Evolutionary conservation across 2,113 vertebrate species (phyloP).

Genomic region (Etheostoma cragini): DNA sequence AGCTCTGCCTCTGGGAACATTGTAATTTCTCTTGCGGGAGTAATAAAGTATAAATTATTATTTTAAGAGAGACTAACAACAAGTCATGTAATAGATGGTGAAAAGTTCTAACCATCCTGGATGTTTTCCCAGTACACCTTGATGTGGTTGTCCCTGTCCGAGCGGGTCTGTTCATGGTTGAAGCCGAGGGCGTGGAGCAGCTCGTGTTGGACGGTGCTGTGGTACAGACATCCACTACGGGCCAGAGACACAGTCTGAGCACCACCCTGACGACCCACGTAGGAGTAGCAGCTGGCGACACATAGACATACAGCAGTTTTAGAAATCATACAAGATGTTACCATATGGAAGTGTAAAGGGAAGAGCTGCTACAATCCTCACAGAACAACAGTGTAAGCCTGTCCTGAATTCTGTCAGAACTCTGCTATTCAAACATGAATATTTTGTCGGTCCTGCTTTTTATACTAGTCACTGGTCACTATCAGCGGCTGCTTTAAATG

Average conservation of each 20-base stretch:
- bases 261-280: constrained; percentile 63
- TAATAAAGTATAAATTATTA: no score
- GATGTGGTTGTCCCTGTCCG: constrained; percentile 78
- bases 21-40: no score
- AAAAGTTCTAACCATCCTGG: constrained; percentile 34
- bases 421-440: no score
- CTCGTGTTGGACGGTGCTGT: constrained; percentile 76
- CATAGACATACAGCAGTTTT: background rate
- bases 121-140: constrained; percentile 75
- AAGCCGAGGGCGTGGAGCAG: constrained; percentile 82
- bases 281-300: constrained; percentile 76
- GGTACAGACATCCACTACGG: constrained; percentile 68
- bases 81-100: background rate
- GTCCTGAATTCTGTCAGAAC: no score
- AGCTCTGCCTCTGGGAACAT: no score
- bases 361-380: background rate
- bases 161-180: constrained; percentile 82
- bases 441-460: no score
- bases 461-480: no score
- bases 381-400: background rate
- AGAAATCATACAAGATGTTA: background rate
- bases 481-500: no score
- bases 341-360: background rate
- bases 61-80: background rate
- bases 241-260: constrained; percentile 77